Evolutionary conservation across 2,797 vertebrate species (phyloP), one percentile per base, ranked within the genome.

Genomic region (Sciurus vulgaris): DNA sequence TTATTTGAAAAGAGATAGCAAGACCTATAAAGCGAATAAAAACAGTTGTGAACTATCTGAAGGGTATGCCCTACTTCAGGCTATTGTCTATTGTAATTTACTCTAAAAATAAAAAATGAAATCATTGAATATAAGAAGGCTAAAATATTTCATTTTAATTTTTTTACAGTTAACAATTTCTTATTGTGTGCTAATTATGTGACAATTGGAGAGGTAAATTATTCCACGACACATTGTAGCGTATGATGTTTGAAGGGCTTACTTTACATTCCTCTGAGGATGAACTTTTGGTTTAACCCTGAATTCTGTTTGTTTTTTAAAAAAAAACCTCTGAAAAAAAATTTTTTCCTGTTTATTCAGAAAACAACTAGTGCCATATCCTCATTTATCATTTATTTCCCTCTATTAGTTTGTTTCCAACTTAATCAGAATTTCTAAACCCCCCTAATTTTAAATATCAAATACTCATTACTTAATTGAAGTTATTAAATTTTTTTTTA

Each of bases 211-310:
- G 59, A 33, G 54, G 35, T 77, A 65, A 93, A 59, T 93, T 76
- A 44, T 73, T 91, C 81, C 24, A 2, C 74, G n/a, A 84, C 84
- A 61, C 14, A 83, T 28, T 41, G 18, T 63, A 91, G 35, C 26
- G 20, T 73, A 15, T 22, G 41, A 81, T 77, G 72, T 69, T 88
- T 74, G 72, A 54, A 86, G 78, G 51, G 65, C 49, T 86, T 41
- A 14, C 51, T 94, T 65, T 22, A 30, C 26, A 56, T 89, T 69
- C 49, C 61, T 86, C 78, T 77, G 35, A 94, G 85, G 93, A 77
- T 17, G 7, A 74, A 56, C 33, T 67, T 86, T 88, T 67, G 18
- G 47, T 91, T 69, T 79, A 81, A 38, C 44, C 30, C 54, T 82
- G 61, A 56, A 41, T 35, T 93, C 28, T 70, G 8, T 26, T 49